Base-by-base conservation (phyloP, 2,113 vertebrate species). In the Grallaria varia region DNA sequence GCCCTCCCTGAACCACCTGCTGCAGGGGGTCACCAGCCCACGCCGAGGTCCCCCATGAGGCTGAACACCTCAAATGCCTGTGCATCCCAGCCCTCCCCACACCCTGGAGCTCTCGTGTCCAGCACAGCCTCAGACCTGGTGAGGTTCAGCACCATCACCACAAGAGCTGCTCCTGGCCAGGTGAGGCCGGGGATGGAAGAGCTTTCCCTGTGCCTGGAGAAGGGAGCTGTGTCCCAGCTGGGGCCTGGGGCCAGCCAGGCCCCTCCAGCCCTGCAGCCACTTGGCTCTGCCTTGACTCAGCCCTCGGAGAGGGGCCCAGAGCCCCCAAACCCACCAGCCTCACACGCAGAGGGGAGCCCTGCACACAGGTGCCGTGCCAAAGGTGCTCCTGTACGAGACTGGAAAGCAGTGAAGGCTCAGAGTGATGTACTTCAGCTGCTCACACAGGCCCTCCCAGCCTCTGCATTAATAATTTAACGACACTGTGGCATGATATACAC, bases 401-500 rank as follows among this genome's bases (percentile, higher is more conserved):
- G 72, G 84, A 53, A 47, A 50, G 52, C 84, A 91, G n/a, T 30
- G 69, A 85, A 79, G 89, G 62, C 10, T 60, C 78, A 66, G 68
- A 91, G 63, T 19, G n/a, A 77, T 49, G 90, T n/a, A 35, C 37
- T 79, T 91, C 66, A 87, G 72, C 69, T 84, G 55, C 56, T 95
- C 82, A 63, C 66, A 45, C 3, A 4, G 39, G 53, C 47, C 56
- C 52, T 66, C 67, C 67, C 75, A 23, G 87, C 71, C 68, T 76
- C 64, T 52, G 71, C 59, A 63, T 89, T 72, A 93, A 94, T 95
- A 93, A 96, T 74, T 69, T 64, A 96, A 92, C 71, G 90, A 8
- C n/a, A 59, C 11, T 23, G 8, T 24, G 56, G 22, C n/a, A 16
- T 35, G n/a, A 35, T 13, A 27, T 8, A 15, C 25, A 50, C 56